A percentile compares a stretch with the other conserved stretches of the same genome.
Evolutionary conservation across 2,888 invertebrate species (phyloP).

Genomic region (Rhamphomyia laevipes): DNA sequence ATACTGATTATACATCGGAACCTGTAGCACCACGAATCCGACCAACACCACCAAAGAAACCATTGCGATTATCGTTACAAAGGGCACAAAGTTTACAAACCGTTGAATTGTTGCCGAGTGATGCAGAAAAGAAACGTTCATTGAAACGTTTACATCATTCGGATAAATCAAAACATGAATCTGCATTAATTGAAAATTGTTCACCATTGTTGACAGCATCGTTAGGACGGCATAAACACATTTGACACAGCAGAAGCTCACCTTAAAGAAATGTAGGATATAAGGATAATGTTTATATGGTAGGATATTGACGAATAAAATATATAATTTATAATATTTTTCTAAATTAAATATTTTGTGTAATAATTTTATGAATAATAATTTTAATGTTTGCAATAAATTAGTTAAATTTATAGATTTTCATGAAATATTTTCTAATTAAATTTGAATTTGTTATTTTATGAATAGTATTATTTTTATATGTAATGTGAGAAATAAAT

Average conservation of each 20-base stretch:
- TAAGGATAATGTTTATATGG: too few relatives aligned
- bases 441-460: too few relatives aligned
- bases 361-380: too few relatives aligned
- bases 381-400: too few relatives aligned
- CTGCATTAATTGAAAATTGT: conserved; percentile 28
- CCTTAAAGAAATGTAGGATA: too few relatives aligned
- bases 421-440: too few relatives aligned
- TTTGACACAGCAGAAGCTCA: background rate
- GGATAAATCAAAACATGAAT: conserved; percentile 18
- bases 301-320: too few relatives aligned
- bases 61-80: conserved; percentile 67
- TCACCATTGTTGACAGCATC: conserved; percentile 32
- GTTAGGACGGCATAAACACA: conserved; percentile 30
- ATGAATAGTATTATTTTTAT: too few relatives aligned
- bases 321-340: too few relatives aligned
- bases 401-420: too few relatives aligned
- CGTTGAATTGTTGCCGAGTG: conserved; percentile 37
- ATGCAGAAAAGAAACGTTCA: conserved; percentile 32
- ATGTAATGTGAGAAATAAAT: too few relatives aligned
- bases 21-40: conserved; percentile 46
- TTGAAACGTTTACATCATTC: conserved; percentile 33
- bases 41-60: conserved; percentile 77
- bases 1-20: conserved; percentile 48
- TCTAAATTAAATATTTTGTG: too few relatives aligned
- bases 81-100: conserved; percentile 73